Percentiles rank a stretch among this genome's conserved stretches.
phyloP scores from a whole-genome alignment of 2,888 invertebrate species.

The Zaprionus obscuricornis region DNA sequence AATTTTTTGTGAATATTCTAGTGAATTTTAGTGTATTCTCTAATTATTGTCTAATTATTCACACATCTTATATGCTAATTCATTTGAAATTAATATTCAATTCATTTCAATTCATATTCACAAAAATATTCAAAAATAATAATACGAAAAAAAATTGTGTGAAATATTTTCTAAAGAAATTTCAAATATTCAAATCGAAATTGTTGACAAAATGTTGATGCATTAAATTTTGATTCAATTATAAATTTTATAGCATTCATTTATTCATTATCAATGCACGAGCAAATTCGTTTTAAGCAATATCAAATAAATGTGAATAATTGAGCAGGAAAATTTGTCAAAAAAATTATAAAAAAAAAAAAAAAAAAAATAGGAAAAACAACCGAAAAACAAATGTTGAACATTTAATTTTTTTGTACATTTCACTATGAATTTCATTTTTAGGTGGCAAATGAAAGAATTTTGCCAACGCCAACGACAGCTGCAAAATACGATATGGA shows the following conservation, averaged over 20 bases:
- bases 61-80: too few species aligned
- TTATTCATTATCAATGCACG: conserved; percentile 10
- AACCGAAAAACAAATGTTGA: conserved; percentile 4
- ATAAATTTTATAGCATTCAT: not conserved
- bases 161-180: too few species aligned
- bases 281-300: conserved; percentile 27
- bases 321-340: conserved; percentile 26
- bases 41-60: too few species aligned
- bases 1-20: too few species aligned
- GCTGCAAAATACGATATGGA: conserved; percentile 51
- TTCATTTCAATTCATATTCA: too few species aligned
- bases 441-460: conserved; percentile 17
- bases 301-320: conserved; percentile 45
- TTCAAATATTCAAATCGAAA: too few species aligned
- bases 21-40: too few species aligned
- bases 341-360: not conserved
- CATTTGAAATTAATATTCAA: too few species aligned
- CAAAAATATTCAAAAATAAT: too few species aligned
- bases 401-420: not conserved
- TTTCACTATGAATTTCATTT: too few species aligned
- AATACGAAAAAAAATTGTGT: too few species aligned
- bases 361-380: conserved; percentile 7
- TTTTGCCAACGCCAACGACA: conserved; percentile 38
- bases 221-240: too few species aligned
- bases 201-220: not conserved